Evolutionary conservation across 2,113 vertebrate genomes (phyloP), one percentile per base, ranked within the genome.

Genomic region (Trichechus manatus): DNA sequence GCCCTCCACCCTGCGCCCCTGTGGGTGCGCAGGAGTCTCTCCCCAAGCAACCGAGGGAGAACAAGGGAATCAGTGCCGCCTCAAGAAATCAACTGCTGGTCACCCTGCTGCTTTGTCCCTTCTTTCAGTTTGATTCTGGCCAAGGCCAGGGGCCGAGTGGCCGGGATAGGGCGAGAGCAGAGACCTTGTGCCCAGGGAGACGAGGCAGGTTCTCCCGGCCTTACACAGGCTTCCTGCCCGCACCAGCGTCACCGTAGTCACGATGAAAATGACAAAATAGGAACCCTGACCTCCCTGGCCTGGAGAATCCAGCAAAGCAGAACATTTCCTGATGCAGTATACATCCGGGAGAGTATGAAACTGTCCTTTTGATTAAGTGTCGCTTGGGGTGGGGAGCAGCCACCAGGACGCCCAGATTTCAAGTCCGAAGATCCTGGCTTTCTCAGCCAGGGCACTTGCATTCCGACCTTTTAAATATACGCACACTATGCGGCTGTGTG

Each of bases 261-360:
- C n/a, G 36, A 77, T 93, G 17, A 72, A 97, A 91, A 79, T 8
- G 42, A 74, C 89, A 61, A 91, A 75, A 42, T 36, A 83, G 36
- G 53, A 83, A 78, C 42, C 25, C 63, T 47, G 23, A 68, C 53
- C 27, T 39, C 27, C 50, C 31, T 5, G 78, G 74, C 61, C 78
- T n/a, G 22, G 75, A 90, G 81, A 95, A 83, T 61, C 72, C 77
- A 63, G 66, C 53, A 95, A 92, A 91, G 75, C 85, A 93, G 94
- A 91, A 85, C 87, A 64, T 85, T 72, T 77, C 50, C 87, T 44
- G 85, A 31, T 50, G 78, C 47, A 64, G 39, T 63, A 27, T 61
- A 79, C n/a, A 91, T 31, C 66, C 42, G 0, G 83, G 87, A 93
- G 72, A 50, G 68, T 50, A 75, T 36, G 91, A 91, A 95, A 92